Conservation (phyloP, 1,140 invertebrate species). For the Trichonephila inaurata region DNA sequence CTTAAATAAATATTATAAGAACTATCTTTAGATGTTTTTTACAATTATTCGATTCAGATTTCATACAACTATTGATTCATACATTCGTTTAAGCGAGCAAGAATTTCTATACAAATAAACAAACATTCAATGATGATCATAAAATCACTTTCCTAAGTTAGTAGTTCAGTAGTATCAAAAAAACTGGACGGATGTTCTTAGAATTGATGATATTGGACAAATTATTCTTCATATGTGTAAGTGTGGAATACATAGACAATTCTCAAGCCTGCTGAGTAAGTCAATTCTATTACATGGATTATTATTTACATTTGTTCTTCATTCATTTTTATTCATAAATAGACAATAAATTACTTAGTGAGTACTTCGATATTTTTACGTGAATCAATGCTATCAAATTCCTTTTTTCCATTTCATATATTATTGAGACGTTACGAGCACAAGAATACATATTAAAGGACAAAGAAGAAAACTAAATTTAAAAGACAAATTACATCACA, state of each 20-base stretch:
- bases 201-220: constrained; percentile 7
- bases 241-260: background rate
- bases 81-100: background rate
- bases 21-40: background rate
- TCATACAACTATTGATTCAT: background rate
- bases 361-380: no score
- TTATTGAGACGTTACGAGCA: no score
- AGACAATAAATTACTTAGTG: no score
- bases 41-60: background rate
- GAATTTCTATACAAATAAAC: background rate
- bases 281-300: background rate
- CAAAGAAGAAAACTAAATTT: no score
- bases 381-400: no score
- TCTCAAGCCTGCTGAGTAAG: background rate
- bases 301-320: constrained; percentile 16
- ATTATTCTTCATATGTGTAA: background rate
- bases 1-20: background rate
- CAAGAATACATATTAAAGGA: no score
- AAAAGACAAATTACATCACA: no score
- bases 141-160: constrained; percentile 25
- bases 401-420: no score
- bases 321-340: background rate
- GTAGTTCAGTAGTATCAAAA: constrained; percentile 1
- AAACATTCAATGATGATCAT: background rate
- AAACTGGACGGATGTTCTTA: constrained; percentile 17